Conservation (phyloP, 2,113 vertebrate species). For the Tragelaphus scriptus region DNA sequence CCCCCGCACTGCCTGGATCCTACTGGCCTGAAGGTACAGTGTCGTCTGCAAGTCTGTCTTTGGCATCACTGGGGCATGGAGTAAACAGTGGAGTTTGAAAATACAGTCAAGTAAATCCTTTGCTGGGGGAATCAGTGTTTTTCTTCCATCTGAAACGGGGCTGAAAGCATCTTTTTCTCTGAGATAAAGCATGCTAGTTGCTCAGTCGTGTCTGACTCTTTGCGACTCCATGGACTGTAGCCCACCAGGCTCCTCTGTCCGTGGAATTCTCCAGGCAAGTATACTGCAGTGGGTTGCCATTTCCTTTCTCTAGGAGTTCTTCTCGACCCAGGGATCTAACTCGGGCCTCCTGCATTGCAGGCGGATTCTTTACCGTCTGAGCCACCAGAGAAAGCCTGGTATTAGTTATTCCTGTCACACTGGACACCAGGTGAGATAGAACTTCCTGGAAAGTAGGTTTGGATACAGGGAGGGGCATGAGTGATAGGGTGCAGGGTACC, state of each 20-base stretch:
- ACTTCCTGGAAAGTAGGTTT: conserved; percentile 19
- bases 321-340: background rate
- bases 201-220: background rate
- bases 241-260: background rate
- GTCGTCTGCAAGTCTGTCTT: background rate
- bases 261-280: background rate
- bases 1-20: background rate
- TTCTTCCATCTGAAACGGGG: background rate
- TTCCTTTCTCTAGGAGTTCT: background rate
- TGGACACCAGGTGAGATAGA: background rate
- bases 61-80: fast-evolving
- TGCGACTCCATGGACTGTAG: background rate
- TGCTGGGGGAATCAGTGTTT: background rate
- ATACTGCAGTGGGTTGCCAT: background rate
- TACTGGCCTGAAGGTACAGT: too few relatives aligned
- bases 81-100: background rate
- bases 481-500: background rate
- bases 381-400: background rate
- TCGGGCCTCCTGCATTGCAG: background rate
- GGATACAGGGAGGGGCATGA: background rate
- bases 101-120: background rate
- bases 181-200: background rate
- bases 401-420: background rate
- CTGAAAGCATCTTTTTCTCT: background rate
- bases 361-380: background rate